Conservation (phyloP, 1,140 invertebrate genomes). For the Drosophila azteca region DNA sequence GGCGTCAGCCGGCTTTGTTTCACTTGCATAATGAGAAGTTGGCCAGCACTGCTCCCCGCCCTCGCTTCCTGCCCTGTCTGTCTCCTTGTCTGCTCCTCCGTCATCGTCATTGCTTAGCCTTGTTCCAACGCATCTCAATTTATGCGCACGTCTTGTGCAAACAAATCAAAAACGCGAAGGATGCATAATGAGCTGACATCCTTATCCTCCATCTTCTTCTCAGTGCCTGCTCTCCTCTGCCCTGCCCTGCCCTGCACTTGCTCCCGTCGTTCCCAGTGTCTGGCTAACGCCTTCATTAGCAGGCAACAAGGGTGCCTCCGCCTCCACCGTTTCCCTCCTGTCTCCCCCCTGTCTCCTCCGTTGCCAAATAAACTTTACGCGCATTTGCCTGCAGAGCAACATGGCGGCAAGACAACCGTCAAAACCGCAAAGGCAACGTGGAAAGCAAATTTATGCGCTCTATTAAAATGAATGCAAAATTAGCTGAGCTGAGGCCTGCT, state of each 20-base stretch:
- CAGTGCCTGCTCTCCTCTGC: conserved; percentile 1
- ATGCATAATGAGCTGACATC: conserved; percentile 73
- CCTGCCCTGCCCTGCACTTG: conserved; percentile 2
- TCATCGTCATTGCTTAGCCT: conserved; percentile 2
- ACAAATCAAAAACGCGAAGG: conserved; percentile 73
- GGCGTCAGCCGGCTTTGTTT: conserved; percentile 63
- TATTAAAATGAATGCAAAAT: conserved; percentile 79
- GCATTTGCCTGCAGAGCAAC: conserved; percentile 72
- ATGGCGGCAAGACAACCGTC: conserved; percentile 20
- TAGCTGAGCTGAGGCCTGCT: conserved; percentile 33
- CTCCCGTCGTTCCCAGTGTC: conserved; percentile 15
- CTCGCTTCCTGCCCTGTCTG: not conserved
- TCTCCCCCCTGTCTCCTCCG: conserved; percentile 11
- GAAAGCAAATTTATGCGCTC: conserved; percentile 67
- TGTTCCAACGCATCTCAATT: conserved; percentile 59
- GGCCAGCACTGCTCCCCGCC: not conserved
- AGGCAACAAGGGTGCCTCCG: conserved; percentile 24
- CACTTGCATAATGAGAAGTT: conserved; percentile 68
- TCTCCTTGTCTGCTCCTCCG: too few species aligned
- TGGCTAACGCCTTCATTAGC: conserved; percentile 65
- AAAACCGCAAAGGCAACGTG: conserved; percentile 63
- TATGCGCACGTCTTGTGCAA: conserved; percentile 72
- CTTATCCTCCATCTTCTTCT: conserved; percentile 29
- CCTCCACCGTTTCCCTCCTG: not conserved
- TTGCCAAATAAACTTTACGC: conserved; percentile 72